Conservation (phyloP, 2,888 invertebrate species). For the Phragmatobia fuliginosa region DNA sequence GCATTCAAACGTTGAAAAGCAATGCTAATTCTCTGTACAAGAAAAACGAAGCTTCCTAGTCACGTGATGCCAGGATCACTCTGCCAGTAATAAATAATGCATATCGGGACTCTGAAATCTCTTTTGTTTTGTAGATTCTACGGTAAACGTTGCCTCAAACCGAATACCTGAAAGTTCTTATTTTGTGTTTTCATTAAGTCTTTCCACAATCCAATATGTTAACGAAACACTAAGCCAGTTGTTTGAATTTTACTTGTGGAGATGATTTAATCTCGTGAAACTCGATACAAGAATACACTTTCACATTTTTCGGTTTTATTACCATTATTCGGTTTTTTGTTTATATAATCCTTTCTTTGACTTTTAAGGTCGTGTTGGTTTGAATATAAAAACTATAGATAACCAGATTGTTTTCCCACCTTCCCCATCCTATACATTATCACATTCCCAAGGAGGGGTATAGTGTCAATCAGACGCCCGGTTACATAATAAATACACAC, state of each 20-base stretch:
- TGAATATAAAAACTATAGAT: no score
- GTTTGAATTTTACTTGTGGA: neutral
- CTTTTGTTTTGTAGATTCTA: neutral
- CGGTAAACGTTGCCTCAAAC: neutral
- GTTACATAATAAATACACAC: no score
- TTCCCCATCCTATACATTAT: no score
- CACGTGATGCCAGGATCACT: neutral
- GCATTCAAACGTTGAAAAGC: neutral
- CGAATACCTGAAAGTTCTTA: neutral
- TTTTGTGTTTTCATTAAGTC: neutral
- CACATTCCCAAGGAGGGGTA: no score
- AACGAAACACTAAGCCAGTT: neutral
- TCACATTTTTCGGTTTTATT: neutral
- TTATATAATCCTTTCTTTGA: neutral
- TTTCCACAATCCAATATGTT: neutral
- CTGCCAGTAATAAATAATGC: neutral
- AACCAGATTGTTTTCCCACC: no score
- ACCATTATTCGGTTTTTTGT: neutral
- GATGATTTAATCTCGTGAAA: neutral
- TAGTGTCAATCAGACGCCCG: no score
- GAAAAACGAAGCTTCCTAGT: neutral
- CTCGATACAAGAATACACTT: neutral
- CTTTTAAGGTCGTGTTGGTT: neutral
- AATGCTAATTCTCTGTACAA: neutral
- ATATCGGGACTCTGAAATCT: neutral